A percentile compares a stretch with the other conserved stretches of the same genome.
These are phyloP conservation scores for Pelobates cultripes DNA, from an alignment of 2,797 vertebrate genomes.

Conservation along the genomic window DNA sequence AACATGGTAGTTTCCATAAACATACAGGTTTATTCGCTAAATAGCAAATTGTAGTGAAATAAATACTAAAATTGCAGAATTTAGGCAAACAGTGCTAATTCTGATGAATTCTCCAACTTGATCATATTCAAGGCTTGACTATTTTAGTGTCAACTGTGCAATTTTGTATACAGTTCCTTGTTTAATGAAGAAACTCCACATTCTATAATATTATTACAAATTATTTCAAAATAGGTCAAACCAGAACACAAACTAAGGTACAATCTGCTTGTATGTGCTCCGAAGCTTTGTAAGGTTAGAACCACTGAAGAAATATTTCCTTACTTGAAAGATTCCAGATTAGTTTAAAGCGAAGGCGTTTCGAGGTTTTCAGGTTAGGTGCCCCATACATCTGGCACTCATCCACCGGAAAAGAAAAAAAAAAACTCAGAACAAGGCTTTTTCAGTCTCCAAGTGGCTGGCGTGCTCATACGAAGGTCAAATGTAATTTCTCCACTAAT, in stretches of 20 bases:
- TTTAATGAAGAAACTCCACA: too few relatives aligned
- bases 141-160: too few relatives aligned
- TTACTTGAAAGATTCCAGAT: conserved; percentile 13
- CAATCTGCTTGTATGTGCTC: background rate
- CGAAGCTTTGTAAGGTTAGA: background rate
- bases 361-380: conserved; percentile 29
- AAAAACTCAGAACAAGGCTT: conserved; percentile 36
- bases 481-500: conserved; percentile 19
- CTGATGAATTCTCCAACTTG: too few relatives aligned
- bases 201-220: background rate
- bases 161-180: too few relatives aligned
- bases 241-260: background rate
- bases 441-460: conserved; percentile 33
- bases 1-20: too few relatives aligned
- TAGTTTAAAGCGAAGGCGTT: background rate
- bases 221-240: background rate
- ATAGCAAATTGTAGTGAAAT: too few relatives aligned
- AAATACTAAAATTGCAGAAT: too few relatives aligned
- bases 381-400: conserved; percentile 41
- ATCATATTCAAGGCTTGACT: too few relatives aligned
- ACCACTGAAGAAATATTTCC: conserved; percentile 12
- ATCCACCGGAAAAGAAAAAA: conserved; percentile 21
- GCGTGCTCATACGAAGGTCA: conserved; percentile 18
- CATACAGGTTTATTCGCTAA: too few relatives aligned
- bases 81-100: too few relatives aligned